Evolutionary conservation across 1,140 invertebrate species (phyloP), one percentile per base, ranked within the genome.

Genomic region (Polypedilum vanderplanki): DNA sequence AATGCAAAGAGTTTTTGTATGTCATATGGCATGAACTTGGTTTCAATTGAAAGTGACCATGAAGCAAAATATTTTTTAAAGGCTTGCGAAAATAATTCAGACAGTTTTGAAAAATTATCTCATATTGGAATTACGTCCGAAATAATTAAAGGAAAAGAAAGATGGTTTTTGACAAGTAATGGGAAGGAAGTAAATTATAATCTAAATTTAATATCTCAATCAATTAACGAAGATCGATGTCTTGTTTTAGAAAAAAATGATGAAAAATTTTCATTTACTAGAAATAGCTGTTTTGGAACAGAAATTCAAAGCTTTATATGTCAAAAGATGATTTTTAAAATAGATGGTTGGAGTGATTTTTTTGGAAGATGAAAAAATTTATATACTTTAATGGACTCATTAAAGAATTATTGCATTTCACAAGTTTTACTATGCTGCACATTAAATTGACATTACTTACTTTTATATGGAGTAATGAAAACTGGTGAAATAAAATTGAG

Each of bases 251-350:
- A 8, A 8, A 70, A 70, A 18, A 5, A 5, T 1, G 7, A 18
- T 7, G 20, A 18, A 8, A 70, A 22, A 70, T 70, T 70, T 18
- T 70, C 65, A 7, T 70, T 20, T 17, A 70, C 17, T 3, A 20
- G 9, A 18, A 18, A 18, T 70, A 22, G 9, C 20, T 70, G 65
- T 22, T 18, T 9, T 70, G 20, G 17, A 70, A 10, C n/a, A 20
- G 65, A 70, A 20, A 22, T 10, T 20, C 1, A 20, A 20, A 70
- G 18, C 3, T 70, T 70, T 12, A 70, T 70, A 8, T 70, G 65
- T 12, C 65, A 70, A 18, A 70, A 70, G 20, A 70, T 70, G 65
- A 70, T 70, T 20, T 9, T 70, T 22, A 70, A 70, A 70, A 10
- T 22, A 7, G 65, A 70, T 18, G 20, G 20, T 20, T 70, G 65